Evolutionary conservation across 2,113 vertebrate genomes (phyloP).

Genomic region (Grantiella picta): DNA sequence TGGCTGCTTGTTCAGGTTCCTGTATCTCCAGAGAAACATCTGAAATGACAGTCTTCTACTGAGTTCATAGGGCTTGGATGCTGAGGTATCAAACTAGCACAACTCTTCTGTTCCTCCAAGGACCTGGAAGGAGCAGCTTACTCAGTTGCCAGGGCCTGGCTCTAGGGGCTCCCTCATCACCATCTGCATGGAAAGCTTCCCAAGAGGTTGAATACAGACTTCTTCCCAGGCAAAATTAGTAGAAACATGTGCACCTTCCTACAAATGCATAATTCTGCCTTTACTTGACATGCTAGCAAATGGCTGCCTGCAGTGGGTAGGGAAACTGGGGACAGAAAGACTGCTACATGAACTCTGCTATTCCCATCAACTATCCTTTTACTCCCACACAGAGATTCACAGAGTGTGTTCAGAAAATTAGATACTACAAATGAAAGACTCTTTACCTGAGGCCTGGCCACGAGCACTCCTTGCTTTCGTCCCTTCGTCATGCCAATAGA

Average conservation of each 20-base stretch:
- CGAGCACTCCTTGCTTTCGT: neutral
- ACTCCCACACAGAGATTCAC: neutral
- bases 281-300: neutral
- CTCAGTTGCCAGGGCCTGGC: neutral
- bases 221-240: slow-evolving; percentile 6
- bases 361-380: neutral
- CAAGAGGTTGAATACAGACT: neutral
- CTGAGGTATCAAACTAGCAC: neutral
- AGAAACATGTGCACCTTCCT: neutral
- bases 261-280: neutral
- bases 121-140: neutral
- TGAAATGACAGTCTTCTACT: slow-evolving; percentile 29
- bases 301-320: neutral
- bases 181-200: slow-evolving; percentile 8
- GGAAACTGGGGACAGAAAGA: neutral
- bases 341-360: neutral
- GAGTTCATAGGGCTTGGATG: neutral
- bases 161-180: slow-evolving; percentile 2
- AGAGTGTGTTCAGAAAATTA: neutral
- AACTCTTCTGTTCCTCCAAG: neutral
- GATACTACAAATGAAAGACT: neutral
- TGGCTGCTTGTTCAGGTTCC: slow-evolving; percentile 30
- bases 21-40: slow-evolving; percentile 33
- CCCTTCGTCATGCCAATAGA: neutral
- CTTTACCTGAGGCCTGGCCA: neutral